phyloP scores from a whole-genome alignment of 2,113 vertebrate genomes.

The Merops nubicus region DNA sequence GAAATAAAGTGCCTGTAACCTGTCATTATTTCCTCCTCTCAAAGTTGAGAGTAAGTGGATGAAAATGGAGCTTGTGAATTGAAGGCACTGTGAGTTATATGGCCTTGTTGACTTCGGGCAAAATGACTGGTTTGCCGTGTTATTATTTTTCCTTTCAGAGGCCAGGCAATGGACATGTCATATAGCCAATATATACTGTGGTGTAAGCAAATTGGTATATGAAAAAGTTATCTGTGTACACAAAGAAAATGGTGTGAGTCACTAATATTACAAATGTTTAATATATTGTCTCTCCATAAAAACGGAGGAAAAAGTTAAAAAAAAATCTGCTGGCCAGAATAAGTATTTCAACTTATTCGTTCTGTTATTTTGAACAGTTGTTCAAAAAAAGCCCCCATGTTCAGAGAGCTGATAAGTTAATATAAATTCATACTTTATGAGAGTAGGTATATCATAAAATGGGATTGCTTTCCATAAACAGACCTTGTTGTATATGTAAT shows the following conservation, averaged over 20 bases:
- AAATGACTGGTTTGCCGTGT: constrained; percentile 89
- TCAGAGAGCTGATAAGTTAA: background rate
- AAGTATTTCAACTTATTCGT: background rate
- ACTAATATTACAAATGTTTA: constrained; percentile 32
- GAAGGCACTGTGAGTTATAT: constrained; percentile 88
- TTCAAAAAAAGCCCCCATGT: background rate
- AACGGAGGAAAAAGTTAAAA: background rate
- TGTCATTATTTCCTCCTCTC: constrained; percentile 94
- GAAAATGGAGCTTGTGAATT: constrained; percentile 96
- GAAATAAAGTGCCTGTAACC: constrained; percentile 93
- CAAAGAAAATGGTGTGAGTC: constrained; percentile 53
- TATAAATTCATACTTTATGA: background rate
- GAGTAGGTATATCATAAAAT: background rate
- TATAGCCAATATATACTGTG: constrained; percentile 80
- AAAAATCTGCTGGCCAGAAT: background rate
- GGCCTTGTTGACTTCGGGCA: constrained; percentile 88
- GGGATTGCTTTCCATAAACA: background rate
- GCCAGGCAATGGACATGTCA: constrained; percentile 80
- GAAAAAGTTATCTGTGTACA: constrained; percentile 75
- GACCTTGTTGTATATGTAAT: background rate
- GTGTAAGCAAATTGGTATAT: constrained; percentile 67
- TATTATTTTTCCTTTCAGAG: constrained; percentile 92
- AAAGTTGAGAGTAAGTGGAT: constrained; percentile 87
- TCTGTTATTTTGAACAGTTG: background rate
- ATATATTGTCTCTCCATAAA: background rate